phyloP scores from a whole-genome alignment of 2,888 invertebrate species.

The Rotaria socialis region DNA sequence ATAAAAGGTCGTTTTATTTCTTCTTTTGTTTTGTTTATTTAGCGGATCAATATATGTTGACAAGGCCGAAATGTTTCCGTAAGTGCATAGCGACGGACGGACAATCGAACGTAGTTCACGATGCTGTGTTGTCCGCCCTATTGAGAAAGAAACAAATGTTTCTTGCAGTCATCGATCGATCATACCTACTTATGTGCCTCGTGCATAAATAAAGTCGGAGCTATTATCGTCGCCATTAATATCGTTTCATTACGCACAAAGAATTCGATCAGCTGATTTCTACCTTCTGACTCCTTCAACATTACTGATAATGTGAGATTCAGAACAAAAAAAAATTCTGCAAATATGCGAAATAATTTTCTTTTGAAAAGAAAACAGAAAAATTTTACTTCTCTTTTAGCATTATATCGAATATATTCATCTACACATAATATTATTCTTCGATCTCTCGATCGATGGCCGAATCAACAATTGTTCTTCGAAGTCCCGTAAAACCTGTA shows the following conservation, averaged over 20 bases:
- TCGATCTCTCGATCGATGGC: background rate
- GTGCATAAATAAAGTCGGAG: background rate
- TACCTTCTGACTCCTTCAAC: background rate
- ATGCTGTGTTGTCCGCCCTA: background rate
- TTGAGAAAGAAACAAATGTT: background rate
- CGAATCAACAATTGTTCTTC: background rate
- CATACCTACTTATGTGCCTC: background rate
- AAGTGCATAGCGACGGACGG: background rate
- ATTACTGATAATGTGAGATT: background rate
- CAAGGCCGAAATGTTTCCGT: slow-evolving; percentile 8
- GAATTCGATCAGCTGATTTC: background rate
- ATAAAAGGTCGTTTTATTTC: background rate
- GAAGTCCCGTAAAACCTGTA: background rate
- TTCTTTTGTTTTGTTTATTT: background rate
- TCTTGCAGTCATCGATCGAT: background rate
- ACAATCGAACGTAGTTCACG: background rate
- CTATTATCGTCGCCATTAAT: background rate
- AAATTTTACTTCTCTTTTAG: background rate
- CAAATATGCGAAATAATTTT: too few relatives aligned
- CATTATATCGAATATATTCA: background rate
- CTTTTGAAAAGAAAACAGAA: too few relatives aligned
- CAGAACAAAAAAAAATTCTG: background rate
- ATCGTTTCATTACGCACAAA: background rate
- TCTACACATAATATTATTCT: background rate
- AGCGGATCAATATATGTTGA: background rate